Evolutionary conservation across 2,113 vertebrate genomes (phyloP).

Genomic region (Microtus montanus): DNA sequence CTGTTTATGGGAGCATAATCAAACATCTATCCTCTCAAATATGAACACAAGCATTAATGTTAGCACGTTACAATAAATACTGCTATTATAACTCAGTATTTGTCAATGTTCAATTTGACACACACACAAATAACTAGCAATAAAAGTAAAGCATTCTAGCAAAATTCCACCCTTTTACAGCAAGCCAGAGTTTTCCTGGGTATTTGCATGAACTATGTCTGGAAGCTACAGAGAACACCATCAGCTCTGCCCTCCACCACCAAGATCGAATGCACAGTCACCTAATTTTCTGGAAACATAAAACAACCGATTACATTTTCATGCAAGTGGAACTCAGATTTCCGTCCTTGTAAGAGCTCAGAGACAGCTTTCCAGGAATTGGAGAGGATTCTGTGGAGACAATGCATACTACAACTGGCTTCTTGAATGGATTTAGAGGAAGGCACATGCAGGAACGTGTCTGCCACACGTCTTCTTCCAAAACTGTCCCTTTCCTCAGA

Average conservation of each 20-base stretch:
- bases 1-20: constrained; percentile 16
- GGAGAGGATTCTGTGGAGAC: constrained; percentile 35
- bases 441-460: not conserved
- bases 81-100: constrained; percentile 23
- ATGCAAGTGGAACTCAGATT: constrained; percentile 38
- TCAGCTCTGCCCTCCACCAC: not conserved
- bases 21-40: constrained; percentile 10
- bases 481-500: not conserved
- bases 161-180: not conserved
- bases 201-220: not conserved
- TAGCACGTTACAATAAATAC: not conserved
- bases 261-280: not conserved
- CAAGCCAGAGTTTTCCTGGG: not conserved
- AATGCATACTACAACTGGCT: not conserved
- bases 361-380: constrained; percentile 55
- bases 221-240: not conserved
- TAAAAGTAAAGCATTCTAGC: constrained; percentile 21
- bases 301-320: constrained; percentile 44
- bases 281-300: constrained; percentile 55
- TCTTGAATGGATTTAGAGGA: constrained; percentile 27
- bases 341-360: not conserved
- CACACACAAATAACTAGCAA: constrained; percentile 30
- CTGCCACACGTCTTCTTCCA: not conserved
- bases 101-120: constrained; percentile 26
- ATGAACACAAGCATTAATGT: not conserved